Conservation (phyloP, 1,140 invertebrate species). For the Papilio polytes region DNA sequence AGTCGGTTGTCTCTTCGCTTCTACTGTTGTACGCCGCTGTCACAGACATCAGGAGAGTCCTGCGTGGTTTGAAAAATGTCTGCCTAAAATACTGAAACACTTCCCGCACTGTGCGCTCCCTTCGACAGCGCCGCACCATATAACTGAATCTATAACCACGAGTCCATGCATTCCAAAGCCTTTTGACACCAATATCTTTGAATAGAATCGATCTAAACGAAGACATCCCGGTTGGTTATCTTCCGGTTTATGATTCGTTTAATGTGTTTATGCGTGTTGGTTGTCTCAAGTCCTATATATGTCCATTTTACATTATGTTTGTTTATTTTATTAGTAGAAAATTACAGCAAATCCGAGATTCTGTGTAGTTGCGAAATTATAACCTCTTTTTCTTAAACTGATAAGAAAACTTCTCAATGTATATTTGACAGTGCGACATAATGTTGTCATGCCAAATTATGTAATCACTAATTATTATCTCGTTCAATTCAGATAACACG, state of each 20-base stretch:
- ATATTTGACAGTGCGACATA: conserved; percentile 3
- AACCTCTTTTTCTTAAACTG: conserved; percentile 50
- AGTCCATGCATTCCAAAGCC: conserved; percentile 68
- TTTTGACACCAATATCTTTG: conserved; percentile 59
- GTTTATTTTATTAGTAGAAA: conserved; percentile 56
- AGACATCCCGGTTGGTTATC: conserved; percentile 45
- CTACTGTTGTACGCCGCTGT: conserved; percentile 72
- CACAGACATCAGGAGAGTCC: conserved; percentile 69
- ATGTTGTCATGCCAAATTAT: conserved; percentile 37
- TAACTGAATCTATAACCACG: conserved; percentile 60
- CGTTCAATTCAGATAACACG: neutral
- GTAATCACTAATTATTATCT: conserved; percentile 27
- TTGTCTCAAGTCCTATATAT: conserved; percentile 42
- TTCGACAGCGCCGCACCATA: conserved; percentile 62
- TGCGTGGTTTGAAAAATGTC: conserved; percentile 61
- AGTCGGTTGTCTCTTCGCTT: conserved; percentile 47
- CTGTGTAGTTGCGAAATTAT: conserved; percentile 64
- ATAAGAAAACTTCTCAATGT: conserved; percentile 23
- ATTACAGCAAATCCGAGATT: conserved; percentile 52
- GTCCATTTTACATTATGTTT: conserved; percentile 43
- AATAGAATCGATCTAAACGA: conserved; percentile 51
- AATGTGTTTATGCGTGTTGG: conserved; percentile 43
- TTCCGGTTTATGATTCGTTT: conserved; percentile 41
- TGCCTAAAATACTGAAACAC: conserved; percentile 69
- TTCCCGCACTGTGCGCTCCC: conserved; percentile 64